Evolutionary conservation across 2,113 vertebrate species (phyloP).

Genomic region (Zootoca vivipara): DNA sequence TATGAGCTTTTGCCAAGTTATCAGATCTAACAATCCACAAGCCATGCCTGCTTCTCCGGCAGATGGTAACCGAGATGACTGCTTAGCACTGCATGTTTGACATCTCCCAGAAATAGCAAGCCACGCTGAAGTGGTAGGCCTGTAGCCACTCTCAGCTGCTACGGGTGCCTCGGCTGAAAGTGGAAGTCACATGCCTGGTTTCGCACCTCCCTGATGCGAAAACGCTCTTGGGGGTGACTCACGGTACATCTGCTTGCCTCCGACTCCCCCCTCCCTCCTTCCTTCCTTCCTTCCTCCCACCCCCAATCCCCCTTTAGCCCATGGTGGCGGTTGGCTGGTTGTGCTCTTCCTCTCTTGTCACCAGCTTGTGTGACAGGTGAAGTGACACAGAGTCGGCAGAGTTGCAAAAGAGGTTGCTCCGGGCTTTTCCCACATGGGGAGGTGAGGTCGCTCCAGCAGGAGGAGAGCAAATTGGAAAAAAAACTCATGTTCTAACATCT

Average conservation of each 20-base stretch:
- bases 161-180: constrained; percentile 2
- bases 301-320: not conserved
- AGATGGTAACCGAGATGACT: constrained; percentile 64
- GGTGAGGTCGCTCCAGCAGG: constrained; percentile 42
- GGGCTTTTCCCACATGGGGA: constrained; percentile 57
- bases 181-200: constrained; percentile 34
- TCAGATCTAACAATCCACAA: constrained; percentile 38
- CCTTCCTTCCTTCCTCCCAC: not conserved
- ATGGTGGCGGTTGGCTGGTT: constrained; percentile 26
- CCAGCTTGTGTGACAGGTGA: constrained; percentile 70
- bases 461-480: constrained; percentile 1
- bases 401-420: constrained; percentile 57
- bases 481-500: constrained; percentile 61
- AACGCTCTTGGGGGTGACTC: constrained; percentile 42
- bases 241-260: constrained; percentile 44
- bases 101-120: constrained; percentile 56
- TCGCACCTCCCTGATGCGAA: constrained; percentile 45
- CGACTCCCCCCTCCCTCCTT: not conserved
- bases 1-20: constrained; percentile 17
- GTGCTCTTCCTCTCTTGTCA: constrained; percentile 50
- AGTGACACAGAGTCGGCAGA: constrained; percentile 44
- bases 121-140: constrained; percentile 42
- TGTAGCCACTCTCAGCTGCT: constrained; percentile 59
- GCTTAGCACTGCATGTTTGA: constrained; percentile 68
- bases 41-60: constrained; percentile 53